These are phyloP conservation scores for Mesitornis unicolor DNA, from an alignment of 2,113 vertebrate species.

Conservation along the genomic window DNA sequence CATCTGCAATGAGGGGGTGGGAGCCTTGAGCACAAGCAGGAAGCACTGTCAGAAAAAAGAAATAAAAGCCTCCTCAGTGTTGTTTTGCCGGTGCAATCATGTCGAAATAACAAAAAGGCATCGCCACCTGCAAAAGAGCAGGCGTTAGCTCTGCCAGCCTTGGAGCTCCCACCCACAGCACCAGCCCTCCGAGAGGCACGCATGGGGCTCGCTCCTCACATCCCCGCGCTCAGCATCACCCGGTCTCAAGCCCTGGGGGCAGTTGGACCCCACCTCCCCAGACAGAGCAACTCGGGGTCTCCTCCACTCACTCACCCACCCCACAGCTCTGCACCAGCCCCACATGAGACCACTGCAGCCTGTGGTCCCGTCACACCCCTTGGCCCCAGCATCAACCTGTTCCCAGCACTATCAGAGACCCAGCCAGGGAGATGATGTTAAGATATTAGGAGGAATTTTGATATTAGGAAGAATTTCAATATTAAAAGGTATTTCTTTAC, in stretches of 20 bases:
- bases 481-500: no score
- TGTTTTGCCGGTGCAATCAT: not conserved
- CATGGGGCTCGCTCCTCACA: fast-evolving
- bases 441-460: no score
- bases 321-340: not conserved
- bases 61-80: not conserved
- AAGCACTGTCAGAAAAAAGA: constrained; percentile 41
- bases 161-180: not conserved
- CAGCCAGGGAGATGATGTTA: not conserved
- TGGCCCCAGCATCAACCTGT: fast-evolving
- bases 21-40: constrained; percentile 11
- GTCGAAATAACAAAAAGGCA: not conserved
- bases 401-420: not conserved
- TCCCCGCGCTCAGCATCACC: fast-evolving
- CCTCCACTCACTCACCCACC: no score
- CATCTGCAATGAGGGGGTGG: constrained; percentile 50
- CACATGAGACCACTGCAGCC: not conserved
- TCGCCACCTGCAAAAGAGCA: constrained; percentile 37
- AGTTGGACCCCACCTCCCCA: fast-evolving
- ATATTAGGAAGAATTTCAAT: no score
- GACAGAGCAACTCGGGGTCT: not conserved
- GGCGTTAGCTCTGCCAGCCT: not conserved
- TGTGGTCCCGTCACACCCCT: not conserved
- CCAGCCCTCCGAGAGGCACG: not conserved
- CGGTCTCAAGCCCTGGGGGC: not conserved